phyloP scores from a whole-genome alignment of 2,888 invertebrate genomes.

The Amblyjoppa proteus region DNA sequence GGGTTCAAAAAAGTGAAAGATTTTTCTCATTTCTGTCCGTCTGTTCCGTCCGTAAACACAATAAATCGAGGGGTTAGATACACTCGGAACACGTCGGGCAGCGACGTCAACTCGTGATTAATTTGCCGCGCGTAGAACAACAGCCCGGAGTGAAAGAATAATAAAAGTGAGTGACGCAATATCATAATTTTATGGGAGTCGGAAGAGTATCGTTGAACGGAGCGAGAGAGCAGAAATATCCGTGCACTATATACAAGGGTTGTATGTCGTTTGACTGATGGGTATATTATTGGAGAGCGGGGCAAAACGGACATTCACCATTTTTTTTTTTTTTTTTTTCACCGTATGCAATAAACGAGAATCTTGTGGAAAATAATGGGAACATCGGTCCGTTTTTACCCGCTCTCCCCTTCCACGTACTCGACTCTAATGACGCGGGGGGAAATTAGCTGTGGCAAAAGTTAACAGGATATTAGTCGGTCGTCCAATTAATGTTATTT shows the following conservation, averaged over 20 bases:
- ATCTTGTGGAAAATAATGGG: no score
- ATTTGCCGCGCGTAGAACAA: not conserved
- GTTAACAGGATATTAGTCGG: conserved; percentile 71
- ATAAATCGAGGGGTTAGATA: no score
- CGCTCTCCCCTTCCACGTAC: not conserved
- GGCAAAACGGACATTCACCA: no score
- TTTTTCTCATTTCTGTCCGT: no score
- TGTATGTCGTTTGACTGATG: not conserved
- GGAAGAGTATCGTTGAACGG: not conserved
- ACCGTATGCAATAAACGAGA: no score
- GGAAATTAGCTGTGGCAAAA: conserved; percentile 60
- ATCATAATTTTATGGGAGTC: not conserved
- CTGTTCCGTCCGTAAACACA: no score
- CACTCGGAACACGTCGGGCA: not conserved
- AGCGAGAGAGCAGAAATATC: not conserved
- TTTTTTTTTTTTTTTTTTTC: no score
- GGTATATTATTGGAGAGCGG: no score
- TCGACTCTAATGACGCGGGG: conserved; percentile 39
- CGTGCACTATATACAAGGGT: not conserved
- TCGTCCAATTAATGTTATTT: conserved; percentile 71
- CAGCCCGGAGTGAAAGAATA: not conserved
- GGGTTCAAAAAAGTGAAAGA: no score
- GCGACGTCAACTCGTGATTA: not conserved
- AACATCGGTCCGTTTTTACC: no score
- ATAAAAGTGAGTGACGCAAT: conserved; percentile 4